These are phyloP conservation scores for Diarsia brunnea DNA, from an alignment of 2,888 invertebrate genomes.

Conservation along the genomic window DNA sequence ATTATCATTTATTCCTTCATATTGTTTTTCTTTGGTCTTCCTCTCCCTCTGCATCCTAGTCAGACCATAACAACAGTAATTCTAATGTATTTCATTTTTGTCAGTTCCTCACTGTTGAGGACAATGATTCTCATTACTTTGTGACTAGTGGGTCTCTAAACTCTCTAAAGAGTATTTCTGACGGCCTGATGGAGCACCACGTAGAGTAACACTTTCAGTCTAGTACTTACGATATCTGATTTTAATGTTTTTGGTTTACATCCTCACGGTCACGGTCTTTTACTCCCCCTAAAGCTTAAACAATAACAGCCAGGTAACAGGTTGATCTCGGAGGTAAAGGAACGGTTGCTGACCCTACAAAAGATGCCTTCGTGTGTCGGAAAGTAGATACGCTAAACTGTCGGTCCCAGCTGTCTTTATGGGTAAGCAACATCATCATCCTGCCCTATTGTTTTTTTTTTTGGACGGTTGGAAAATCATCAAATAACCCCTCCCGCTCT, in stretches of 20 bases:
- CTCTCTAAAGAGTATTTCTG: background rate
- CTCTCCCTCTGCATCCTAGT: no score
- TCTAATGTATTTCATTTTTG: background rate
- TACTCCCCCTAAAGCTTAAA: background rate
- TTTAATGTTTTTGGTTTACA: background rate
- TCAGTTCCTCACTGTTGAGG: background rate
- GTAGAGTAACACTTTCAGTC: no score
- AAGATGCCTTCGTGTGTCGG: background rate
- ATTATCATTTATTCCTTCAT: no score
- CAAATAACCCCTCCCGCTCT: no score
- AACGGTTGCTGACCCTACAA: background rate
- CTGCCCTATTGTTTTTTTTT: no score
- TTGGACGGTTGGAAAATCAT: no score
- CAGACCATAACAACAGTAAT: background rate
- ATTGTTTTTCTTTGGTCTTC: no score
- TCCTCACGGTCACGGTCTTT: constrained; percentile 1
- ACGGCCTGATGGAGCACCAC: background rate
- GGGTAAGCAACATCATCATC: background rate
- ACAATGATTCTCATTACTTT: background rate
- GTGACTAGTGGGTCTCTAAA: background rate
- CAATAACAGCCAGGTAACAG: background rate
- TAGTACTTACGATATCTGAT: background rate
- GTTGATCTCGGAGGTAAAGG: no score
- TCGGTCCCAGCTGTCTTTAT: background rate
- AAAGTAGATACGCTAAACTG: background rate